phyloP scores from a whole-genome alignment of 2,113 vertebrate genomes.

The Nothoprocta pentlandii region DNA sequence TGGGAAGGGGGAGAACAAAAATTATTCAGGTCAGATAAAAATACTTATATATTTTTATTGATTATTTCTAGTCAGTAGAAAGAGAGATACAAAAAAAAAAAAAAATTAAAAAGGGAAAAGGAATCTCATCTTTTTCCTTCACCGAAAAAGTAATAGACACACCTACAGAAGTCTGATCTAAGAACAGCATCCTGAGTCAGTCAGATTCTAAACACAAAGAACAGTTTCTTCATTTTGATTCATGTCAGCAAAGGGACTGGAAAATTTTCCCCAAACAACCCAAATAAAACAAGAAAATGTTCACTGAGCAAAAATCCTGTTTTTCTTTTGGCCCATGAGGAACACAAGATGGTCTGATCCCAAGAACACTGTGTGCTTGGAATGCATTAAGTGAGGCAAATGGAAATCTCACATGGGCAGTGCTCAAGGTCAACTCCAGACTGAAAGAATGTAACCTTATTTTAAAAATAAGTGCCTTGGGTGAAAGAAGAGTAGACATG shows the following conservation, averaged over 20 bases:
- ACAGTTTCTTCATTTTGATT: background rate
- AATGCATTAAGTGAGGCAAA: slow-evolving; percentile 52
- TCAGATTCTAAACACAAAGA: background rate
- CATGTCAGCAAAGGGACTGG: background rate
- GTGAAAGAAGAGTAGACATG: background rate
- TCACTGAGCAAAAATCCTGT: background rate
- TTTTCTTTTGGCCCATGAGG: background rate
- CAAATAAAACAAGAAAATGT: background rate
- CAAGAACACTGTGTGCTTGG: slow-evolving; percentile 33
- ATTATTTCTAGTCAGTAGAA: background rate
- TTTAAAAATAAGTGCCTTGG: slow-evolving; percentile 55
- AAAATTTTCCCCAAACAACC: background rate
- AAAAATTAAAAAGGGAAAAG: background rate
- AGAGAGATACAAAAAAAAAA: background rate
- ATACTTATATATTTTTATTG: background rate
- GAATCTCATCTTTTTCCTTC: background rate
- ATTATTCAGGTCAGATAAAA: background rate
- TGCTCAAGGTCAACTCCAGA: background rate
- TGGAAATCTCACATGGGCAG: slow-evolving; percentile 35
- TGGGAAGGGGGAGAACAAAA: background rate
- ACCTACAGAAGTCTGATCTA: background rate
- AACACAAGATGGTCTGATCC: background rate
- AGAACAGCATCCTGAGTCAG: background rate
- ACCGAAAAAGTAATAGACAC: background rate
- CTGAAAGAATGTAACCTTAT: slow-evolving; percentile 58